Evolutionary conservation across 1,140 invertebrate species (phyloP).

Genomic region (Bombus superbus): DNA sequence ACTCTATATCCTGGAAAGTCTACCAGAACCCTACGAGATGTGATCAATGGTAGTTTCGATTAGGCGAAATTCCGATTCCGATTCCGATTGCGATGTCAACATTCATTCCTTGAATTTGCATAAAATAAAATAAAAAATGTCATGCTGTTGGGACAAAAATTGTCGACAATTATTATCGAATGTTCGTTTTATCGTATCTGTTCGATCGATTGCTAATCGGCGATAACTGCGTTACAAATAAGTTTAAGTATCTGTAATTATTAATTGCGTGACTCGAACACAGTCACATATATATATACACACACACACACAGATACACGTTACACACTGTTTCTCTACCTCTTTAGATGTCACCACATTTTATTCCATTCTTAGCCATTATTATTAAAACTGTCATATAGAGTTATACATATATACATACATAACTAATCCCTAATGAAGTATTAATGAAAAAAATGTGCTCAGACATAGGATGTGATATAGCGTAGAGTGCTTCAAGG

Average conservation of each 20-base stretch:
- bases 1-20: constrained; percentile 74
- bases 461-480: constrained; percentile 82
- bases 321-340: constrained; percentile 52
- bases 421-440: constrained; percentile 51
- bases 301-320: neutral
- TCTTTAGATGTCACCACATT: constrained; percentile 39
- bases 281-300: neutral
- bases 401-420: constrained; percentile 55
- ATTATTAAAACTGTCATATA: constrained; percentile 31
- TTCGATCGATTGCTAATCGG: constrained; percentile 18
- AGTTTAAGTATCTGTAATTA: constrained; percentile 25
- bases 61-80: constrained; percentile 32
- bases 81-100: neutral
- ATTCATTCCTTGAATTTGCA: neutral
- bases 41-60: constrained; percentile 58
- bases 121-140: constrained; percentile 65
- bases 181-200: constrained; percentile 40
- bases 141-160: constrained; percentile 78
- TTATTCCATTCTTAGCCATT: constrained; percentile 43
- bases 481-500: constrained; percentile 78
- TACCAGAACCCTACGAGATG: constrained; percentile 67
- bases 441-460: constrained; percentile 67
- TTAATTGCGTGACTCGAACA: constrained; percentile 18
- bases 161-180: constrained; percentile 31
- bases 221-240: constrained; percentile 39